Conservation (phyloP, 2,113 vertebrate genomes). For the Nothocercus julius region DNA sequence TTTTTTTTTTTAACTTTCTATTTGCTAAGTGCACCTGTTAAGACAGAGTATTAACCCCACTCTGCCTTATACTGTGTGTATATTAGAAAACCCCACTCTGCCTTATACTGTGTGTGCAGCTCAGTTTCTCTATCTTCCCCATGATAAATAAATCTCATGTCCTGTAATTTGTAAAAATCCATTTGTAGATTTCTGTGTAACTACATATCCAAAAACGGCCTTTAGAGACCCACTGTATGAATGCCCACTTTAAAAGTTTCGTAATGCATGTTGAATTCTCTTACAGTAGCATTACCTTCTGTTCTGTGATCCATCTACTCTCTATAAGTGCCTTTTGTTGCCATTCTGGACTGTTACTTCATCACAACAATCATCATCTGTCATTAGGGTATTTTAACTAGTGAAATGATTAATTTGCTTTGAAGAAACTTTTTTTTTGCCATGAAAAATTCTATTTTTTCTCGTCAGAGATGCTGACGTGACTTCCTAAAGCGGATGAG, state of each 20-base stretch:
- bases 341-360: neutral
- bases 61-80: neutral
- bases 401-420: neutral
- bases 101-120: neutral
- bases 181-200: neutral
- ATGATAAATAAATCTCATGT: neutral
- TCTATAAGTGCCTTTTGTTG: neutral
- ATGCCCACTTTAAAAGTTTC: constrained; percentile 7
- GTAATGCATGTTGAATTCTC: neutral
- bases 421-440: neutral
- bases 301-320: neutral
- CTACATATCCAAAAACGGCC: neutral
- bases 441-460: neutral
- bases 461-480: neutral
- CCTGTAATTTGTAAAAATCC: neutral
- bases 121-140: neutral
- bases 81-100: neutral
- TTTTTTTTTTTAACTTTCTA: neutral
- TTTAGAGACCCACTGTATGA: neutral
- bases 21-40: constrained; percentile 28
- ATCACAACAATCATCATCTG: neutral
- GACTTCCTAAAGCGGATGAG: neutral
- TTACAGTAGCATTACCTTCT: neutral
- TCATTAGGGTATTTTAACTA: neutral
- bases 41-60: neutral